Conservation (phyloP, 1,140 invertebrate species). For the Drosophila leontia region DNA sequence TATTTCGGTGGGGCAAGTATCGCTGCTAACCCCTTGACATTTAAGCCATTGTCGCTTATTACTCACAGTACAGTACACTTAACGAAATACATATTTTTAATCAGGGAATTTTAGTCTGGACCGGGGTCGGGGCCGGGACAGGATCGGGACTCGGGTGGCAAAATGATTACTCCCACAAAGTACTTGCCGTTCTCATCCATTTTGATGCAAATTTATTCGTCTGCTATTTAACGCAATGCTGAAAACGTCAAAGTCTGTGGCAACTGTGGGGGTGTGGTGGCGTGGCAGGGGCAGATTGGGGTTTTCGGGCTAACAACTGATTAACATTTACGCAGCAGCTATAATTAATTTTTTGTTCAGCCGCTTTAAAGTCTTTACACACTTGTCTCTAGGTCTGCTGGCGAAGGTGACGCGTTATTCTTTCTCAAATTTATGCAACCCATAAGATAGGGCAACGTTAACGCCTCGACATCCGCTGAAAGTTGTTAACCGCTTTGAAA, state of each 20-base stretch:
- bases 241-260: slow-evolving; percentile 58
- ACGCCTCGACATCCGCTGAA: slow-evolving; percentile 11
- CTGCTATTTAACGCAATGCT: slow-evolving; percentile 50
- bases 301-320: slow-evolving; percentile 45
- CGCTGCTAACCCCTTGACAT: slow-evolving; percentile 22
- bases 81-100: slow-evolving; percentile 33
- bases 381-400: slow-evolving; percentile 43
- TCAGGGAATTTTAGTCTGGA: slow-evolving; percentile 3
- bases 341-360: slow-evolving; percentile 34
- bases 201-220: slow-evolving; percentile 59
- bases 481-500: neutral
- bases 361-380: slow-evolving; percentile 52
- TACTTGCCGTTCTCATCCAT: slow-evolving; percentile 63
- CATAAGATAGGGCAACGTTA: slow-evolving; percentile 31
- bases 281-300: slow-evolving; percentile 23
- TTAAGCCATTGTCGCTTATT: slow-evolving; percentile 33
- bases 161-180: slow-evolving; percentile 35
- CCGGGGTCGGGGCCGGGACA: neutral
- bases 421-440: slow-evolving; percentile 51
- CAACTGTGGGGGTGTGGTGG: slow-evolving; percentile 12
- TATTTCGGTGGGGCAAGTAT: slow-evolving; percentile 13
- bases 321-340: slow-evolving; percentile 57
- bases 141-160: neutral
- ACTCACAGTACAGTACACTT: slow-evolving; percentile 30
- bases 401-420: slow-evolving; percentile 24